These are phyloP conservation scores for Monochamus alternatus DNA, from an alignment of 2,888 invertebrate genomes.

Conservation along the genomic window DNA sequence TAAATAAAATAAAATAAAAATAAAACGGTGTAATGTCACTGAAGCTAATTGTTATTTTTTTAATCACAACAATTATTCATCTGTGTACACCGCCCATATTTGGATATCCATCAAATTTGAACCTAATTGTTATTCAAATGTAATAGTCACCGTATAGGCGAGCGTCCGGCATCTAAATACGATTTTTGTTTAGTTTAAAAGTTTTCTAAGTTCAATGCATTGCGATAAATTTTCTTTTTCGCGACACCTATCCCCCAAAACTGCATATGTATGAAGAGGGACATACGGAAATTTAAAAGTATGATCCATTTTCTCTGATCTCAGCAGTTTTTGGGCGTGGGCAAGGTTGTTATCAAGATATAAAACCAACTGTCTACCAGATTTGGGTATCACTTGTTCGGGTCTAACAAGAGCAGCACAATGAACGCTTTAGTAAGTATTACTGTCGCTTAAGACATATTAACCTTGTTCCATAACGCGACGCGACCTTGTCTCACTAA, in stretches of 20 bases:
- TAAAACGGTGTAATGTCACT: too few relatives aligned
- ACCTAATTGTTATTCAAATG: too few relatives aligned
- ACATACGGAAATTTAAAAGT: constrained; percentile 35
- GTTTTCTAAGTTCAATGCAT: background rate
- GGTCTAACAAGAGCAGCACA: constrained; percentile 54
- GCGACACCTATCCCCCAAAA: background rate
- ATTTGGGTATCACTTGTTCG: constrained; percentile 60
- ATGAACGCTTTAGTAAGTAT: constrained; percentile 53
- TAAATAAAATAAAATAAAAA: too few relatives aligned
- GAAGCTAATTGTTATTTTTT: too few relatives aligned
- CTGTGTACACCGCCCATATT: too few relatives aligned
- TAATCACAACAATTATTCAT: too few relatives aligned
- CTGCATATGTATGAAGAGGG: background rate
- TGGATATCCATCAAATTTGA: too few relatives aligned
- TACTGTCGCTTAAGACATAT: constrained; percentile 7
- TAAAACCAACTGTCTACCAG: constrained; percentile 54
- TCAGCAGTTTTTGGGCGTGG: constrained; percentile 55
- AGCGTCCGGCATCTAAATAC: too few relatives aligned
- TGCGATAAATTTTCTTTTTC: background rate
- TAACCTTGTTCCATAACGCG: background rate
- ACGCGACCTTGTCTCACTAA: background rate
- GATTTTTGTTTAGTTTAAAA: too few relatives aligned
- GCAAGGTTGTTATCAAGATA: constrained; percentile 58
- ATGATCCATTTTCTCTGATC: constrained; percentile 38
- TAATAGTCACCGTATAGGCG: too few relatives aligned